Conservation (phyloP, 2,113 vertebrate genomes). For the Fregata magnificens region DNA sequence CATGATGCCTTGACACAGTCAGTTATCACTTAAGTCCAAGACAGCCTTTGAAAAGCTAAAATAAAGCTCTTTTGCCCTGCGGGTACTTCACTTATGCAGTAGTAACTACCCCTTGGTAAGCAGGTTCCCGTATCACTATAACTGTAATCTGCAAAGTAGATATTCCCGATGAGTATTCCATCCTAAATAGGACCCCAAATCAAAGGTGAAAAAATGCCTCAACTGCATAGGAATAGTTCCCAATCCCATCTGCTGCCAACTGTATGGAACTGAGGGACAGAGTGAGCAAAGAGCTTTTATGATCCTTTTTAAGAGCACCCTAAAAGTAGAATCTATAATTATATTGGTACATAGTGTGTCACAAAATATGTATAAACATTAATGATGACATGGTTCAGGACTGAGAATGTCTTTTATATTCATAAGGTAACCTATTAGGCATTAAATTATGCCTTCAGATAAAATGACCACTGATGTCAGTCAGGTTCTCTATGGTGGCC, state of each 20-base stretch:
- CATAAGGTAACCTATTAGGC: constrained; percentile 22
- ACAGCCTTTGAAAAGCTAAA: constrained; percentile 32
- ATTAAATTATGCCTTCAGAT: constrained; percentile 42
- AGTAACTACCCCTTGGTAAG: constrained; percentile 23
- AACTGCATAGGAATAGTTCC: neutral
- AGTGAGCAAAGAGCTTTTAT: constrained; percentile 45
- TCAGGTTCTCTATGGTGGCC: constrained; percentile 21
- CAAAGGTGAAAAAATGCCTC: constrained; percentile 5
- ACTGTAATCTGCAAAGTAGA: constrained; percentile 1
- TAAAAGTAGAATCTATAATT: constrained; percentile 47
- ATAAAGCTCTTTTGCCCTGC: constrained; percentile 3
- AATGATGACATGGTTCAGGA: constrained; percentile 20
- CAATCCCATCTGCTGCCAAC: neutral
- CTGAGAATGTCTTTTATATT: constrained; percentile 38
- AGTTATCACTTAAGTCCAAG: neutral
- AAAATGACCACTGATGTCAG: constrained; percentile 29
- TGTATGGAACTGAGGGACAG: neutral
- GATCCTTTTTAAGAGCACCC: constrained; percentile 31
- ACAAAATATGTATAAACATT: constrained; percentile 53
- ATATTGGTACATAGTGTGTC: constrained; percentile 28
- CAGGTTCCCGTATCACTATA: neutral
- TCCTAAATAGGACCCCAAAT: constrained; percentile 25
- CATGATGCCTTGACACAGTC: neutral
- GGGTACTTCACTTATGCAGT: neutral
- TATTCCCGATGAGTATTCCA: neutral